A percentile compares a stretch with the other conserved stretches of the same genome.
phyloP scores from a whole-genome alignment of 2,888 invertebrate species.

The Trileptium ribeirensis region DNA sequence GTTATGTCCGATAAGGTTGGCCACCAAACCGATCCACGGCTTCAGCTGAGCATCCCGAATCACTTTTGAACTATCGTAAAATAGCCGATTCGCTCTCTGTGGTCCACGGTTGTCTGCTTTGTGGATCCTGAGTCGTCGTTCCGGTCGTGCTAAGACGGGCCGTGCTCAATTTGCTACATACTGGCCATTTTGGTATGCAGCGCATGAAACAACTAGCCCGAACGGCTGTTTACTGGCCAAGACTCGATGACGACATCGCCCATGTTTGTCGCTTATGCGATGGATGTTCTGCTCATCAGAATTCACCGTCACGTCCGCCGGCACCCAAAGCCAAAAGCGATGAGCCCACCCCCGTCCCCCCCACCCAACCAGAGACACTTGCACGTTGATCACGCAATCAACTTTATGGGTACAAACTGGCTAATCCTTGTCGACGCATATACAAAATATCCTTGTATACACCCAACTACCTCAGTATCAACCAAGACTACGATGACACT shows the following conservation, averaged over 20 bases:
- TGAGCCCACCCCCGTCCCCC: too few relatives aligned
- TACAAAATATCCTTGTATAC: conserved; percentile 6
- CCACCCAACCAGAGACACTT: conserved; percentile 40
- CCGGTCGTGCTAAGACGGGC: neutral
- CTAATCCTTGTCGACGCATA: neutral
- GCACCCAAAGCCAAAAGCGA: conserved; percentile 41
- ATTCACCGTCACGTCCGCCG: neutral
- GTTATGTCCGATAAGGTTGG: neutral
- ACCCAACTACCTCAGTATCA: conserved; percentile 11
- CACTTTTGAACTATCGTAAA: neutral
- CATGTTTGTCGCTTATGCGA: neutral
- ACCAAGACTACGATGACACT: conserved; percentile 30
- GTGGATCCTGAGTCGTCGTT: neutral
- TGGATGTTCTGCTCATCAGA: neutral
- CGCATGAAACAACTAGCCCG: neutral
- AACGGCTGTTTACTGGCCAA: neutral
- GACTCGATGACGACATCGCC: neutral
- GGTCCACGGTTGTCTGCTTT: conserved; percentile 33
- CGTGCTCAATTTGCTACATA: neutral
- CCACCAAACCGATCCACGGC: neutral
- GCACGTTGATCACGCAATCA: conserved; percentile 42
- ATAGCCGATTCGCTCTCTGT: conserved; percentile 17
- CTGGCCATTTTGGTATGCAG: conserved; percentile 1
- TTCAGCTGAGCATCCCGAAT: neutral
- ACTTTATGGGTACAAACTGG: conserved; percentile 26